Evolutionary conservation across 2,888 invertebrate genomes (phyloP).

Genomic region (Heliothis peltigera): DNA sequence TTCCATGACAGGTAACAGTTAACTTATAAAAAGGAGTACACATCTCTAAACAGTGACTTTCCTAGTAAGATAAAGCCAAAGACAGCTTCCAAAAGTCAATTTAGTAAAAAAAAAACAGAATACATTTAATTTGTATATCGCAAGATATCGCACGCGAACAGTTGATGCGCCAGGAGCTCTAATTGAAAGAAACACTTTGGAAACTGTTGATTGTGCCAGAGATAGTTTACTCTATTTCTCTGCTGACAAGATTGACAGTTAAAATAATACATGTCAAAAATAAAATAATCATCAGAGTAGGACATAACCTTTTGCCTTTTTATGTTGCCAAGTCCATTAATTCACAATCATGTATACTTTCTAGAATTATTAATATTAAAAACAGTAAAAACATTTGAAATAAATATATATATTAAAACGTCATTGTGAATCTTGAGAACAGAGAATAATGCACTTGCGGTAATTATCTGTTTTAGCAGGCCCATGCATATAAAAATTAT

Average conservation of each 20-base stretch:
- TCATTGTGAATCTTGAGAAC: conserved; percentile 56
- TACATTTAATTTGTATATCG: conserved; percentile 42
- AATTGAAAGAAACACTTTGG: conserved; percentile 19
- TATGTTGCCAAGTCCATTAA: conserved; percentile 33
- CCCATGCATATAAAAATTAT: conserved; percentile 21
- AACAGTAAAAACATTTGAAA: conserved; percentile 54
- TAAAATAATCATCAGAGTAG: conserved; percentile 33
- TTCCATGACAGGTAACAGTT: conserved; percentile 44
- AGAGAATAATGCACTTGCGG: conserved; percentile 47
- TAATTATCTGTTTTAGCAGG: conserved; percentile 21
- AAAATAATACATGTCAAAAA: conserved; percentile 51
- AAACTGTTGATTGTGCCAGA: conserved; percentile 25
- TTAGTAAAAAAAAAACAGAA: conserved; percentile 36
- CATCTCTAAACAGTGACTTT: conserved; percentile 54
- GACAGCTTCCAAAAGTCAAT: conserved; percentile 50
- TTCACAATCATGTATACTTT: conserved; percentile 50
- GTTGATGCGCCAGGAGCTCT: conserved; percentile 35
- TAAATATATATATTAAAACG: conserved; percentile 52
- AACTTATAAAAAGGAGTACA: conserved; percentile 40
- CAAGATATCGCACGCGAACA: conserved; percentile 20
- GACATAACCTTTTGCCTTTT: conserved; percentile 30
- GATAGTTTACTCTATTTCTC: conserved; percentile 35
- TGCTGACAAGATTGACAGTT: conserved; percentile 49
- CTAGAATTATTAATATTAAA: conserved; percentile 57
- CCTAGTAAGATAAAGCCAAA: conserved; percentile 48